Conservation (phyloP, 1,140 invertebrate genomes). For the Teleopsis dalmanni region DNA sequence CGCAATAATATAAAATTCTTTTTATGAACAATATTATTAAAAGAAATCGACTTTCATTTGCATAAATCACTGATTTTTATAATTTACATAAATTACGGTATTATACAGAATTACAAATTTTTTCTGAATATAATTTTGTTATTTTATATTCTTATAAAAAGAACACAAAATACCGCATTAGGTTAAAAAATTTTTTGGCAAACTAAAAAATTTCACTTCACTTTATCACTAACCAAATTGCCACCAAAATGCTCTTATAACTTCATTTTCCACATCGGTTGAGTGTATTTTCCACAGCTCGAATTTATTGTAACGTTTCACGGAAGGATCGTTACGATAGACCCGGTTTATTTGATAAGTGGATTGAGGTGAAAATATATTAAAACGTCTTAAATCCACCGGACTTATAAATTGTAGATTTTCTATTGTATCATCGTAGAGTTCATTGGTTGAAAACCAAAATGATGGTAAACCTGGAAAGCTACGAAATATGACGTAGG, state of each 20-base stretch:
- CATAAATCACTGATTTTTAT: no score
- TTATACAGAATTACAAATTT: no score
- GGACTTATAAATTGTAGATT: constrained; percentile 34
- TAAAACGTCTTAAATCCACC: constrained; percentile 26
- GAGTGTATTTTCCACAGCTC: constrained; percentile 39
- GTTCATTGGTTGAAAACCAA: constrained; percentile 25
- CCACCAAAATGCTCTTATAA: constrained; percentile 21
- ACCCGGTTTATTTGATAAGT: constrained; percentile 38
- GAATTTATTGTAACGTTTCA: constrained; percentile 27
- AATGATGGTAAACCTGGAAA: constrained; percentile 18
- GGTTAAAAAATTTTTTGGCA: neutral
- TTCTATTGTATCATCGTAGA: constrained; percentile 33
- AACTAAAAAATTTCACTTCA: neutral
- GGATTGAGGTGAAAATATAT: constrained; percentile 29
- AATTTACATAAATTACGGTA: no score
- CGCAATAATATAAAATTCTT: no score
- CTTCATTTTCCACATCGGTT: constrained; percentile 18
- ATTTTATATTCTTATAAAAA: no score
- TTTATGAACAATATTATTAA: no score
- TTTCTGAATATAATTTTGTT: no score
- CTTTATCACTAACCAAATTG: constrained; percentile 25
- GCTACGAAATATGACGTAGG: constrained; percentile 20
- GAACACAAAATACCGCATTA: no score
- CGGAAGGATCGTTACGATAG: constrained; percentile 25
- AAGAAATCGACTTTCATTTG: no score